Evolutionary conservation across 2,113 vertebrate species (phyloP).

Genomic region (Chlorocebus sabaeus): DNA sequence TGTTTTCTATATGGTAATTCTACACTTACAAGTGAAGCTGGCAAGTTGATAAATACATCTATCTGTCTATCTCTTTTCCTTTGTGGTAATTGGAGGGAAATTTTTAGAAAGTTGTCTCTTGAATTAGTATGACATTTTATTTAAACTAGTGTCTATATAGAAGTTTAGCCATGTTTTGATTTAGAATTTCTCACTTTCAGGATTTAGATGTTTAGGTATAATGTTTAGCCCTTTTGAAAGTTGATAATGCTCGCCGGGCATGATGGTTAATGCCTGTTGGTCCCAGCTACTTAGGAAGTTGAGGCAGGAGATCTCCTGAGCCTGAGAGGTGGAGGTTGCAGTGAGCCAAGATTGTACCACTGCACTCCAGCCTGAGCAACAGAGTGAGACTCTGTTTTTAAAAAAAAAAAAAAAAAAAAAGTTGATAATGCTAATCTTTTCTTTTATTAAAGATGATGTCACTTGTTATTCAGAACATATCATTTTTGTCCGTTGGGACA

Average conservation of each 20-base stretch:
- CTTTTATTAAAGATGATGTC: slow-evolving; percentile 8
- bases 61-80: slow-evolving; percentile 25
- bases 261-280: not conserved
- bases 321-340: no score
- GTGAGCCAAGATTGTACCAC: not conserved
- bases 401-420: not conserved
- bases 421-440: not conserved
- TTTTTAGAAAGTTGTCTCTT: slow-evolving; percentile 69
- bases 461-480: slow-evolving; percentile 32
- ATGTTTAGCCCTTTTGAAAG: slow-evolving; percentile 39
- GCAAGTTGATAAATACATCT: slow-evolving; percentile 65
- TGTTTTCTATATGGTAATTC: slow-evolving; percentile 84
- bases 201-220: not conserved
- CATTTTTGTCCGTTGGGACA: not conserved
- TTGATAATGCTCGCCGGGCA: not conserved
- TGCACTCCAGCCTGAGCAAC: not conserved
- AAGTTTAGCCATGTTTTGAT: slow-evolving; percentile 77
- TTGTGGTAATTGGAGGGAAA: slow-evolving; percentile 67
- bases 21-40: slow-evolving; percentile 83
- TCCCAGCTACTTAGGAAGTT: not conserved
- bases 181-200: slow-evolving; percentile 72
- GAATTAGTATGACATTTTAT: slow-evolving; percentile 80
- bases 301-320: not conserved
- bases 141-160: slow-evolving; percentile 62
- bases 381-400: not conserved